Evolutionary conservation across 2,113 vertebrate species (phyloP).

Genomic region (Todiramphus saurophagus): DNA sequence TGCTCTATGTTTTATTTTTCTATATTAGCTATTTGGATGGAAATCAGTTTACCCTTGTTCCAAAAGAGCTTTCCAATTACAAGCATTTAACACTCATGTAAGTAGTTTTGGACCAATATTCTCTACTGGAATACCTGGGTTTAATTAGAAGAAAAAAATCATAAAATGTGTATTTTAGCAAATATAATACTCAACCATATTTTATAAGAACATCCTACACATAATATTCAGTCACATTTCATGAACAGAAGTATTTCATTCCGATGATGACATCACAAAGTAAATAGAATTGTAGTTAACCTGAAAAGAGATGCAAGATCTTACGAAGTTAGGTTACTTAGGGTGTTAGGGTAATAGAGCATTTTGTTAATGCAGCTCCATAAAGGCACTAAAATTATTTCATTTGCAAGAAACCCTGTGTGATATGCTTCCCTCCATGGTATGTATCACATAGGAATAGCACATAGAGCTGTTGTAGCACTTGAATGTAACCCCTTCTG

Average conservation of each 20-base stretch:
- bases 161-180: not conserved
- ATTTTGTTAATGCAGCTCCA: not conserved
- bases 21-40: slow-evolving; percentile 92
- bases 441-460: not conserved
- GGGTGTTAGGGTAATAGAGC: not conserved
- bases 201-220: not conserved
- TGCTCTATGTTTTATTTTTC: slow-evolving; percentile 12
- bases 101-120: slow-evolving; percentile 68
- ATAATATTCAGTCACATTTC: not conserved
- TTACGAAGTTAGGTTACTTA: not conserved
- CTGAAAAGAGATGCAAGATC: not conserved
- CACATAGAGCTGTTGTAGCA: not conserved
- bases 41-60: slow-evolving; percentile 95
- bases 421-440: not conserved
- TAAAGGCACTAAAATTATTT: not conserved
- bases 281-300: not conserved
- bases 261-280: not conserved
- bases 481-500: not conserved
- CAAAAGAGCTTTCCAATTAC: slow-evolving; percentile 94
- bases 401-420: not conserved
- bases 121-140: not conserved
- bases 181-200: not conserved
- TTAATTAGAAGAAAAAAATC: not conserved
- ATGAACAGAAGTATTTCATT: not conserved
- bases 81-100: slow-evolving; percentile 97